These are phyloP conservation scores for Strigamia transsilvanica DNA, from an alignment of 2,888 invertebrate species.

Conservation along the genomic window DNA sequence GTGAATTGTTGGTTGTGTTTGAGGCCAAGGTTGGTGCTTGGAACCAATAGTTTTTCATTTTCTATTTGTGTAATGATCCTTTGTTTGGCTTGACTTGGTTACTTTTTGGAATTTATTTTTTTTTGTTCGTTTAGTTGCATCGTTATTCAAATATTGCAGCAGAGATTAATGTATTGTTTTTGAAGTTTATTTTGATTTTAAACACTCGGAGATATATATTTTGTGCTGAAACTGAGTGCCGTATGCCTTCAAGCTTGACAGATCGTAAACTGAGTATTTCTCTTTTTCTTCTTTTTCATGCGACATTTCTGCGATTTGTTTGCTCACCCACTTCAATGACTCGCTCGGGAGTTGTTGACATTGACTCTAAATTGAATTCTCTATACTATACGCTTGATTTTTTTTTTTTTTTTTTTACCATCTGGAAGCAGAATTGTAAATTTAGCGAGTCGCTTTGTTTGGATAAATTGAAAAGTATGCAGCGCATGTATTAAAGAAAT, in stretches of 20 bases:
- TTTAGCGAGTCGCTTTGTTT: no score
- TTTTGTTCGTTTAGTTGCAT: neutral
- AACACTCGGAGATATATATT: no score
- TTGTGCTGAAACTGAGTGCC: neutral
- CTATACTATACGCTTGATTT: neutral
- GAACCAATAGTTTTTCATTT: neutral
- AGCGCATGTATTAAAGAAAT: no score
- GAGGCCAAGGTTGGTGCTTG: neutral
- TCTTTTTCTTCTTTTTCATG: neutral
- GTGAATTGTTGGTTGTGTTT: neutral
- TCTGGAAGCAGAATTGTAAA: neutral
- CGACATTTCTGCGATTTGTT: constrained; percentile 7
- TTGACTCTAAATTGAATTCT: neutral
- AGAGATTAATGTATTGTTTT: neutral
- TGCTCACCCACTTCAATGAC: neutral
- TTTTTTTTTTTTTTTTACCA: neutral
- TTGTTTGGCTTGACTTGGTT: neutral
- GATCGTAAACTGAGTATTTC: neutral
- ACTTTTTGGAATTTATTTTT: neutral
- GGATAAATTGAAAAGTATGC: no score
- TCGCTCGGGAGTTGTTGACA: constrained; percentile 2
- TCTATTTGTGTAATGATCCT: neutral
- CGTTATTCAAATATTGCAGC: neutral
- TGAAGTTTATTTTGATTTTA: neutral
- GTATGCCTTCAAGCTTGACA: neutral